A percentile compares a stretch with the other conserved stretches of the same genome.
These are phyloP conservation scores for Elanus axillaris DNA, from an alignment of 2,113 vertebrate genomes.

Conservation along the genomic window DNA sequence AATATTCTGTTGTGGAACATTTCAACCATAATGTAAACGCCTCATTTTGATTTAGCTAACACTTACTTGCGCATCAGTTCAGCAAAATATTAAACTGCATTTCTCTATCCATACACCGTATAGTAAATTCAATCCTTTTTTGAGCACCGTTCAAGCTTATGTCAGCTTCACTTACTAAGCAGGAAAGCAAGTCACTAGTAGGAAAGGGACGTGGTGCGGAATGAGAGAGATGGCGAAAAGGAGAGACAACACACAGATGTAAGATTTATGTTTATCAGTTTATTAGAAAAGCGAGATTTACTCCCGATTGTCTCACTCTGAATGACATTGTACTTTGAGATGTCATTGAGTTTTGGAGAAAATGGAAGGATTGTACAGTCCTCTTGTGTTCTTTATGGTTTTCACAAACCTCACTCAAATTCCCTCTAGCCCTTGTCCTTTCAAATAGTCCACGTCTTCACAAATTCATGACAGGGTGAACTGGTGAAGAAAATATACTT, in stretches of 20 bases:
- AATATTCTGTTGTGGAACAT: background rate
- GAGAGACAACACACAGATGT: background rate
- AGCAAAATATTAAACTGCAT: background rate
- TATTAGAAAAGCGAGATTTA: background rate
- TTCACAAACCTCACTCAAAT: background rate
- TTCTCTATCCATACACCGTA: background rate
- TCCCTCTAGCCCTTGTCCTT: background rate
- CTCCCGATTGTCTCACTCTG: background rate
- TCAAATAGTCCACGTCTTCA: background rate
- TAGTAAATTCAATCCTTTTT: background rate
- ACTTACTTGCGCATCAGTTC: background rate
- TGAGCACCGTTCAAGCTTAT: background rate
- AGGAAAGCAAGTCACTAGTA: background rate
- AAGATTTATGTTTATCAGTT: background rate
- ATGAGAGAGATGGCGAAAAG: background rate
- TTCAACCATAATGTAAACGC: background rate
- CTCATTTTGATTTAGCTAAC: background rate
- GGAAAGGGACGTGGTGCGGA: background rate
- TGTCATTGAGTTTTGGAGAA: background rate
- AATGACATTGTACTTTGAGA: background rate
- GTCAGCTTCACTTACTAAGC: background rate
- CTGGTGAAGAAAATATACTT: constrained; percentile 23
- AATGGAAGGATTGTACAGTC: background rate
- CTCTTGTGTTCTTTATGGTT: background rate
- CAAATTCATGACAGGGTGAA: constrained; percentile 21